Percentiles rank a stretch among this genome's conserved stretches.
phyloP scores from a whole-genome alignment of 1,140 invertebrate genomes.

The Contarinia nasturtii region DNA sequence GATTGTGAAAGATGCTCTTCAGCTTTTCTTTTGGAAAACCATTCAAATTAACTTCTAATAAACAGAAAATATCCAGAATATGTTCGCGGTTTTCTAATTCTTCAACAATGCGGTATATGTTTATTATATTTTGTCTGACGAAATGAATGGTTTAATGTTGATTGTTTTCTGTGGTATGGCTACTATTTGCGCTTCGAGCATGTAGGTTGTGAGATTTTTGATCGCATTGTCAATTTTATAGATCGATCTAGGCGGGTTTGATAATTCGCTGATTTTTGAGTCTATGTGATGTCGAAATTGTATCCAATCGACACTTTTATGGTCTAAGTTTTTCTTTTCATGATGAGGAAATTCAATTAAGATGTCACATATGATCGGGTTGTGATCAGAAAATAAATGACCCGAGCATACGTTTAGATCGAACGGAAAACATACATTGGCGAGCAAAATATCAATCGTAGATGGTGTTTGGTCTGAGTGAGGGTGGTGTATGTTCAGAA shows the following conservation, averaged over 20 bases:
- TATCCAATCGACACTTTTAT: background rate
- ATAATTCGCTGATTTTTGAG: background rate
- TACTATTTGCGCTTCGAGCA: background rate
- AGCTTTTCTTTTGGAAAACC: too few species aligned
- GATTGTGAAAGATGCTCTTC: too few species aligned
- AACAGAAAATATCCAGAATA: too few species aligned
- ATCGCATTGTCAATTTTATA: too few species aligned
- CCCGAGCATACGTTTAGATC: background rate
- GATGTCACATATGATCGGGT: background rate
- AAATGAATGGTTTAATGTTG: background rate
- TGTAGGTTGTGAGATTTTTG: background rate
- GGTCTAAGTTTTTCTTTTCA: background rate
- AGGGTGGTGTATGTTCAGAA: background rate
- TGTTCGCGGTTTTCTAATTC: too few species aligned
- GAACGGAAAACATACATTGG: background rate
- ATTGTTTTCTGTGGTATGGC: background rate
- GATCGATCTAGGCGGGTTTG: background rate
- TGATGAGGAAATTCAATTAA: background rate
- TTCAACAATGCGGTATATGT: background rate
- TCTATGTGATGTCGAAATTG: background rate
- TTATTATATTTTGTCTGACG: background rate
- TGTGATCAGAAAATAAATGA: background rate
- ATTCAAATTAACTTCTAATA: too few species aligned
- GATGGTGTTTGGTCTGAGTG: background rate
- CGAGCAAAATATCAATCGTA: background rate